Evolutionary conservation across 2,888 invertebrate genomes (phyloP), one percentile per base, ranked within the genome.

Genomic region (Eugnorisma glareosa): DNA sequence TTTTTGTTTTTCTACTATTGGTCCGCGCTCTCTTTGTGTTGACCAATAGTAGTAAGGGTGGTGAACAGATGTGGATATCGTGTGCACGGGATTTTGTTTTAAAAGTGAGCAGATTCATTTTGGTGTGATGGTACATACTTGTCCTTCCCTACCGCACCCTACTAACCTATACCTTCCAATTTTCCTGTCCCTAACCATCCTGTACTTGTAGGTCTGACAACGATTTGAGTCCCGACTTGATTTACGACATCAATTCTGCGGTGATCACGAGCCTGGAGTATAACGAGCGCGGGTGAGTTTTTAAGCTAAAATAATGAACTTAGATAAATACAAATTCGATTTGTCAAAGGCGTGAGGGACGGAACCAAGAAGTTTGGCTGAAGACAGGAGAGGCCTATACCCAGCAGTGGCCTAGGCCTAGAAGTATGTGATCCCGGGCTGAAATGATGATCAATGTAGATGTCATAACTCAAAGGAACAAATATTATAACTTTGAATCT

Each of bases 141-240:
- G n/a, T n/a, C 61, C 31, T 18, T 18, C n/a, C 43, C 64, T 45
- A 43, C 18, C 35, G 13, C 4, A 45, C 45, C 57, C 28, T 43
- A n/a, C 24, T 66, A 54, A 59, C 24, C 4, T 43, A 15, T 28
- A 45, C 15, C 40, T 43, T 40, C 11, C 21, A 51, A 66, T 28
- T 35, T 61, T 24, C 66, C 37, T 45, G 70, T 76, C 43, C 75
- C 75, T 88, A 70, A 84, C 35, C 24, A 54, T 37, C 40, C 63
- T 84, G 1, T 84, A 21, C 21, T 86, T 75, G 1, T 89, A 94
- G 94, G 82, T 93, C 93, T 5, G 85, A 75, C 51, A 87, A 87
- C 28, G 91, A 85, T 45, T 91, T 90, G 7, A 89, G 86, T 24
- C 87, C 87, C 8, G 89, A 90, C 31, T 51, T 91, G 40, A 79